These are phyloP conservation scores for Indri indri DNA, from an alignment of 2,113 vertebrate genomes.

Conservation along the genomic window DNA sequence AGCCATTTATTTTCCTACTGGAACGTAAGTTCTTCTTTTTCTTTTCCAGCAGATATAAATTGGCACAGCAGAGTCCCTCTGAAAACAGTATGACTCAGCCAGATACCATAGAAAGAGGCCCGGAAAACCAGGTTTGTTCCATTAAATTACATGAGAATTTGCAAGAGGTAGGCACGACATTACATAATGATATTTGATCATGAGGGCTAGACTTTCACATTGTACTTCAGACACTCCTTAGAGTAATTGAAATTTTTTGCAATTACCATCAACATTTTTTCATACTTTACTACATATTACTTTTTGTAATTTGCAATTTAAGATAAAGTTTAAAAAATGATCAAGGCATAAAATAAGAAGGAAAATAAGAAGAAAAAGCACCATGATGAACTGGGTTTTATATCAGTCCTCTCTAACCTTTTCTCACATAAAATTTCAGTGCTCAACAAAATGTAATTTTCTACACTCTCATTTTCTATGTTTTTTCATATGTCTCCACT, in stretches of 20 bases:
- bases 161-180: not conserved
- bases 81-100: conserved; percentile 61
- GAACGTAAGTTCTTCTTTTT: conserved; percentile 38
- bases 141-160: conserved; percentile 43
- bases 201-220: not conserved
- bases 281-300: not conserved
- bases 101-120: conserved; percentile 7
- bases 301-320: conserved; percentile 1
- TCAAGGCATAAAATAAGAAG: not conserved
- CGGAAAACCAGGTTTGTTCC: conserved; percentile 34
- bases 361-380: not conserved
- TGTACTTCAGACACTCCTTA: conserved; percentile 25
- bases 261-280: not conserved
- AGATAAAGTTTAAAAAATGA: not conserved
- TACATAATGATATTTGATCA: not conserved
- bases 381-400: not conserved
- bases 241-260: not conserved
- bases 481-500: not conserved
- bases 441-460: not conserved
- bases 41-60: conserved; percentile 42
- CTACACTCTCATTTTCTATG: not conserved
- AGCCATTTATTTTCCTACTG: conserved; percentile 58
- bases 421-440: conserved; percentile 28
- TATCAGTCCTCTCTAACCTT: not conserved
- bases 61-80: not conserved